These are phyloP conservation scores for Uropsilus gracilis DNA, from an alignment of 2,113 vertebrate genomes.

Conservation along the genomic window DNA sequence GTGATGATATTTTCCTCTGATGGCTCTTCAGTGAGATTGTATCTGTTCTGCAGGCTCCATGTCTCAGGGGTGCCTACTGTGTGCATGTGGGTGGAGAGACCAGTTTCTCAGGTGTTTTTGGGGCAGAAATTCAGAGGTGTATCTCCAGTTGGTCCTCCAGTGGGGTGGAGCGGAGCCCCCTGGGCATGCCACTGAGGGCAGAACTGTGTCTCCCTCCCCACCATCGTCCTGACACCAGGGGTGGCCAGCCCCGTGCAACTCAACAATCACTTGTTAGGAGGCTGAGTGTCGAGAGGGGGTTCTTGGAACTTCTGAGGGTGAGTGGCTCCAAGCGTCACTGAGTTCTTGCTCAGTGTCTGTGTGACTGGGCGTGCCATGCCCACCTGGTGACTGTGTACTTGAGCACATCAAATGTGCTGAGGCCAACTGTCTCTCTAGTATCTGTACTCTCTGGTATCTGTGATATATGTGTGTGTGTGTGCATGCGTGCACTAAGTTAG, in stretches of 20 bases:
- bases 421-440: background rate
- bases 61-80: background rate
- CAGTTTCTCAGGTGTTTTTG: background rate
- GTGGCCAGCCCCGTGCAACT: background rate
- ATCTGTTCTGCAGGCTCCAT: background rate
- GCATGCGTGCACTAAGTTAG: background rate
- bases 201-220: background rate
- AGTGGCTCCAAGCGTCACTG: background rate
- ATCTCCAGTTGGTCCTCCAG: background rate
- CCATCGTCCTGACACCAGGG: background rate
- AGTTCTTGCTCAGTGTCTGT: background rate
- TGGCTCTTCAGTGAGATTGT: background rate
- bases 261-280: background rate
- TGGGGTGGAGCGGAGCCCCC: background rate
- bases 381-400: too few species aligned
- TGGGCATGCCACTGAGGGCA: background rate
- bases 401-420: too few species aligned
- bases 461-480: too few species aligned
- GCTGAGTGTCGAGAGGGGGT: background rate
- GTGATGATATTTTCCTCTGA: too few species aligned
- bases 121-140: background rate
- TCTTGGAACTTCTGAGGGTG: background rate
- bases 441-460: too few species aligned
- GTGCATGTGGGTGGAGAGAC: background rate
- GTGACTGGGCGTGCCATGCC: fast-evolving